phyloP scores from a whole-genome alignment of 2,797 vertebrate genomes.

The Yasuhikotakia modesta region DNA sequence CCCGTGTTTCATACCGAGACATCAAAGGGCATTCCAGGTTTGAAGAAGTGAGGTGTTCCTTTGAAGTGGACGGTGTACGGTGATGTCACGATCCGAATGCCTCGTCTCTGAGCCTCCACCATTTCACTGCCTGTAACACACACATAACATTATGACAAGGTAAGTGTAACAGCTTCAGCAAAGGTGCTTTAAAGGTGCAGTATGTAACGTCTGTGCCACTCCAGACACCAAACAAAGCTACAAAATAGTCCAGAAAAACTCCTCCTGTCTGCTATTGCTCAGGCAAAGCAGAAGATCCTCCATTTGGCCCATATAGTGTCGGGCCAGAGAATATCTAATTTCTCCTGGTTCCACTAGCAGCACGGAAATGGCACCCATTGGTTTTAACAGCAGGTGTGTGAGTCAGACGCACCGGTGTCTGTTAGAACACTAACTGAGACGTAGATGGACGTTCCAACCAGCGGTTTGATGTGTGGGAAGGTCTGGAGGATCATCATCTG shows the following conservation, averaged over 20 bases:
- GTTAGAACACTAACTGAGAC: slow-evolving; percentile 74
- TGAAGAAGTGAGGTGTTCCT: slow-evolving; percentile 51
- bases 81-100: slow-evolving; percentile 55
- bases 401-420: slow-evolving; percentile 36
- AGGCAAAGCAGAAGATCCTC: too few relatives aligned
- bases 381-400: too few relatives aligned
- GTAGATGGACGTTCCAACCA: slow-evolving; percentile 42
- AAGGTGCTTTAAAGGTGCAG: not conserved
- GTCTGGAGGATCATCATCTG: slow-evolving; percentile 64
- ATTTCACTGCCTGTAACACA: slow-evolving; percentile 55
- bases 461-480: slow-evolving; percentile 46
- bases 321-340: too few relatives aligned
- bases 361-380: too few relatives aligned
- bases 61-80: slow-evolving; percentile 58
- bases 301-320: too few relatives aligned
- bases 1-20: slow-evolving; percentile 43
- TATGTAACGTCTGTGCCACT: not conserved
- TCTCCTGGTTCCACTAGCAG: too few relatives aligned
- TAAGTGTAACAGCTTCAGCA: not conserved
- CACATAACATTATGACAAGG: slow-evolving; percentile 45
- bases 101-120: slow-evolving; percentile 64
- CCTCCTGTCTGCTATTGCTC: too few relatives aligned
- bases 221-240: not conserved
- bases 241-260: not conserved
- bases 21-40: slow-evolving; percentile 57